A percentile compares a stretch with the other conserved stretches of the same genome.
Conservation (phyloP, 2,888 invertebrate species). For the Pemphredon lugubris region DNA sequence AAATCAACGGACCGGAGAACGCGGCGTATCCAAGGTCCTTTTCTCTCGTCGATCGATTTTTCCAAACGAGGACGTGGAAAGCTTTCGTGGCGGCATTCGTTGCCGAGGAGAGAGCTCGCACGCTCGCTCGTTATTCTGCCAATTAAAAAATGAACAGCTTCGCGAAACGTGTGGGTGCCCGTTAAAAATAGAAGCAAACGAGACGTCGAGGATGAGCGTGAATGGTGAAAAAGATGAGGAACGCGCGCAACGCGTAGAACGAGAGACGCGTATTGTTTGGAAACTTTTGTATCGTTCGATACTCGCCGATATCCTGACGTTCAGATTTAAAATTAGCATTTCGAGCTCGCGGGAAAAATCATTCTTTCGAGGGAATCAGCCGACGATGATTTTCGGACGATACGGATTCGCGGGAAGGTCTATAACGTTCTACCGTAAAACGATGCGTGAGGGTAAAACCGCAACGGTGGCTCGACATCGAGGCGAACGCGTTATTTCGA, state of each 20-base stretch:
- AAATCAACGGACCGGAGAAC: conserved; percentile 10
- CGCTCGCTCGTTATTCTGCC: conserved; percentile 6
- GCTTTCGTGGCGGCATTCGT: background rate
- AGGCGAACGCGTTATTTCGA: conserved; percentile 15
- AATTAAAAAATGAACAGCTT: conserved; percentile 7
- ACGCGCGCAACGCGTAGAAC: too few relatives aligned
- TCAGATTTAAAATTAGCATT: too few relatives aligned
- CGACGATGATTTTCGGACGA: too few relatives aligned
- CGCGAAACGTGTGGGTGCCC: background rate
- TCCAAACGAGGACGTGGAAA: conserved; percentile 6
- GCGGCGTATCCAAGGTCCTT: conserved; percentile 2
- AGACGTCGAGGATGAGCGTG: conserved; percentile 18
- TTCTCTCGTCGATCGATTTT: conserved; percentile 3
- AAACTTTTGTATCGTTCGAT: too few relatives aligned
- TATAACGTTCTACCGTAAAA: background rate
- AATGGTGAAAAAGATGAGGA: conserved; percentile 12
- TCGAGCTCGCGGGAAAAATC: too few relatives aligned
- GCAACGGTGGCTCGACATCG: conserved; percentile 7
- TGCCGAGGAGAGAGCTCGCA: background rate
- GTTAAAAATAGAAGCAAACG: background rate
- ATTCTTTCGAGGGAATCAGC: too few relatives aligned
- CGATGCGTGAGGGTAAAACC: background rate
- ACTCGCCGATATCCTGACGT: background rate
- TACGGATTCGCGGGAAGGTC: too few relatives aligned
- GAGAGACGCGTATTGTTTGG: too few relatives aligned